Evolutionary conservation across 1,140 invertebrate species (phyloP).

Genomic region (Hypsibius dujardini): DNA sequence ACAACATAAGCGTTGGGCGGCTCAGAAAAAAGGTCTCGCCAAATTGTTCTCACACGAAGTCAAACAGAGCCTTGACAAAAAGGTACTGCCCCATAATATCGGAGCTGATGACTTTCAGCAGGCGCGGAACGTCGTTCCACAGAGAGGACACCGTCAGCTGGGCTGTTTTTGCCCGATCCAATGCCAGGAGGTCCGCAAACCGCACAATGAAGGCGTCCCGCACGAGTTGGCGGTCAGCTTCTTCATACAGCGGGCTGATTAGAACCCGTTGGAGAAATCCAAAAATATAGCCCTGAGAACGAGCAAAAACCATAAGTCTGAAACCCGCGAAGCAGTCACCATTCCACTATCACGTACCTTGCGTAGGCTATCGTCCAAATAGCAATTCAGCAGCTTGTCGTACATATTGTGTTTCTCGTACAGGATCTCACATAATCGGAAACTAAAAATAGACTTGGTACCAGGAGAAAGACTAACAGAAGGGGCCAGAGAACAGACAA

Average conservation of each 20-base stretch:
- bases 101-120: conserved; percentile 26
- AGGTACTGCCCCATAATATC: conserved; percentile 37
- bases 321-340: not conserved
- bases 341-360: conserved; percentile 29
- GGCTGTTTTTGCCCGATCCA: conserved; percentile 25
- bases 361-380: conserved; percentile 39
- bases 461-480: no score
- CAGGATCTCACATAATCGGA: conserved; percentile 44
- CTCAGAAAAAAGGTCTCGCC: not conserved
- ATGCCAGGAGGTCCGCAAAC: not conserved
- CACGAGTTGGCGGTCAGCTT: conserved; percentile 27
- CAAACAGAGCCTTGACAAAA: conserved; percentile 45
- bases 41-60: conserved; percentile 32
- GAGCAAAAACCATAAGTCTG: conserved; percentile 16
- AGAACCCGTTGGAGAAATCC: conserved; percentile 32
- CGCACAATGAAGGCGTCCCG: not conserved
- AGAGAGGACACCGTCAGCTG: conserved; percentile 28
- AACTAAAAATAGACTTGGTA: conserved; percentile 32
- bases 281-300: conserved; percentile 33
- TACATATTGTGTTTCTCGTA: conserved; percentile 40
- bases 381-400: conserved; percentile 42
- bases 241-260: conserved; percentile 27
- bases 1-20: not conserved
- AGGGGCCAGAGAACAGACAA: no score
- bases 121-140: conserved; percentile 26